Evolutionary conservation across 2,797 vertebrate species (phyloP).

Genomic region (Neosilurus mollespiculum): DNA sequence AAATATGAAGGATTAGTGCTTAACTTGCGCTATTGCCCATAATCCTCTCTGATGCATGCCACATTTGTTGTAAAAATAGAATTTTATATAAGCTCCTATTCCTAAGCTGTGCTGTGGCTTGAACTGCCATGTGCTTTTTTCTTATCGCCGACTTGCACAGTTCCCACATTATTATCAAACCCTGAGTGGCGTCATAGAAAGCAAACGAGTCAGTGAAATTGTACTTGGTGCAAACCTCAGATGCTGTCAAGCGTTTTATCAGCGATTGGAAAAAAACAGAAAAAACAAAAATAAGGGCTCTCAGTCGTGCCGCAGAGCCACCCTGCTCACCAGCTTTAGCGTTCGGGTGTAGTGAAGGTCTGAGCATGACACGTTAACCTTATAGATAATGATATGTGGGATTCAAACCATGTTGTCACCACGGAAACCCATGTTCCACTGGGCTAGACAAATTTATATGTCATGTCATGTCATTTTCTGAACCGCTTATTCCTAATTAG

Average conservation of each 20-base stretch:
- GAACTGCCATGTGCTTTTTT: background rate
- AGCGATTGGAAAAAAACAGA: background rate
- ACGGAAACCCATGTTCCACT: background rate
- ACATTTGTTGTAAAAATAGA: constrained; percentile 17
- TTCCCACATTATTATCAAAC: constrained; percentile 32
- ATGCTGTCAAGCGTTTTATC: constrained; percentile 14
- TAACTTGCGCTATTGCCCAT: constrained; percentile 8
- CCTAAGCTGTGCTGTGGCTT: constrained; percentile 7
- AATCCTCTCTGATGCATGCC: constrained; percentile 12
- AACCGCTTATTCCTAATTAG: no score
- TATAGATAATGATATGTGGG: background rate
- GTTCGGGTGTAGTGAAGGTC: background rate
- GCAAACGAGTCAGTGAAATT: constrained; percentile 30
- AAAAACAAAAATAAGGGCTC: constrained; percentile 11
- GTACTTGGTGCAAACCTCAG: constrained; percentile 26
- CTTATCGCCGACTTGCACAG: constrained; percentile 38
- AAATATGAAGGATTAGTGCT: constrained; percentile 9
- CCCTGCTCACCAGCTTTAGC: background rate
- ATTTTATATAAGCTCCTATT: constrained; percentile 3
- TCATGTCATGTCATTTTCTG: no score
- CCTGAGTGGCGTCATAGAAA: constrained; percentile 29
- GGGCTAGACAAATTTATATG: background rate
- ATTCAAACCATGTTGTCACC: background rate
- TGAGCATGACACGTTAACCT: background rate
- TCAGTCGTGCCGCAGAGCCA: background rate